Evolutionary conservation across 2,113 vertebrate genomes (phyloP), one percentile per base, ranked within the genome.

Genomic region (Euleptes europaea): DNA sequence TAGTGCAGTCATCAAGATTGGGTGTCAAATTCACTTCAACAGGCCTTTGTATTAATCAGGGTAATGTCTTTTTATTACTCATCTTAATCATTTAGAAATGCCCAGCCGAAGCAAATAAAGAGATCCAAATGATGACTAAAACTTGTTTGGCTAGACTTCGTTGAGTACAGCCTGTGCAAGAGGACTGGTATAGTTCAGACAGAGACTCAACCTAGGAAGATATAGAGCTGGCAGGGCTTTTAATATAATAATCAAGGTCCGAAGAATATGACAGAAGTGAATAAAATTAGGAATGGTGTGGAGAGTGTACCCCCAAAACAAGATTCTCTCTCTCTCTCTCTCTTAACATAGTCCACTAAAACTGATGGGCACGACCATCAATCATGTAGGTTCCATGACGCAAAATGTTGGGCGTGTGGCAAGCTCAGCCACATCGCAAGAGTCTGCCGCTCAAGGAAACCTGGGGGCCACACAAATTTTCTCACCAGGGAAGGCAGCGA

Each of bases 81-180:
- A 60, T 47, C 74, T 21, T 51, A 6, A 81, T 90, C 33, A 10
- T 79, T n/a, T 72, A 54, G 17, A 90, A 78, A 60, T 38, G 47
- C n/a, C 21, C n/a, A 4, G 47, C 35, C 0, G 0, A 4, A 60
- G 4, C 7, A 26, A 1, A 2, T 49, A 80, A 31, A 74, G 10
- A 31, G 65, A 49, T 77, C 66, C 66, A 87, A 72, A 70, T 87
- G n/a, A 78, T 15, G 42, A 78, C 40, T 63, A 11, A n/a, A 15
- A 0, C 0, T 4, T 87, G 0, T 0, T 4, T 87, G 4, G 1
- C 49, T 49, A 78, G 31, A 51, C 72, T 31, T 26, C 7, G 69
- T 4, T 33, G 78, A 75, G 47, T 40, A 35, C 11, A 82, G 8
- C 54, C 23, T 82, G 33, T 9, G 12, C 44, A 28, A 4, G 54